Conservation (phyloP, 1,140 invertebrate genomes). For the Gryon sp. region DNA sequence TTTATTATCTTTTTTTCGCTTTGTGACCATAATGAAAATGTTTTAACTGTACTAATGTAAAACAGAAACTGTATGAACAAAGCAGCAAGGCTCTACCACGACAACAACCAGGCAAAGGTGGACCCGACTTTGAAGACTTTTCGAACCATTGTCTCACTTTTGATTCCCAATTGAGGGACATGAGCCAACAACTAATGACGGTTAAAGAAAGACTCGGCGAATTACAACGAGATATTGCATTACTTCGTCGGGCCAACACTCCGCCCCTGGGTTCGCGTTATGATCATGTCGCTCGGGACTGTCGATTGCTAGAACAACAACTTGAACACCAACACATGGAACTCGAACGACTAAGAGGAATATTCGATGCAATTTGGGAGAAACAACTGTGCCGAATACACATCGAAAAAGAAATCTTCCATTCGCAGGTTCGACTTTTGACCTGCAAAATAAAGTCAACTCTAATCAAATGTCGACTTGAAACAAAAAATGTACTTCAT, state of each 20-base stretch:
- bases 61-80: conserved; percentile 66
- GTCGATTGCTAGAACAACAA: conserved; percentile 82
- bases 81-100: conserved; percentile 49
- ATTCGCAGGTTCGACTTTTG: conserved; percentile 79
- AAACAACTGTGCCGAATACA: conserved; percentile 85
- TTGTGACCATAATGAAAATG: neutral
- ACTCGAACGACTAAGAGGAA: conserved; percentile 81
- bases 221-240: conserved; percentile 82
- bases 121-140: conserved; percentile 82
- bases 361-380: conserved; percentile 85
- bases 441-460: no score
- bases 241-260: conserved; percentile 81
- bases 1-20: no score
- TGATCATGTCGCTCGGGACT: conserved; percentile 82
- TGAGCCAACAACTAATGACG: conserved; percentile 82
- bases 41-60: conserved; percentile 1
- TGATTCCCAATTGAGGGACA: conserved; percentile 83
- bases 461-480: no score
- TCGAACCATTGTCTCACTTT: conserved; percentile 84
- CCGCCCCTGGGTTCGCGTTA: conserved; percentile 81
- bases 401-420: conserved; percentile 85
- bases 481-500: no score
- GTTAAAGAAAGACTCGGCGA: conserved; percentile 84
- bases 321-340: conserved; percentile 83
- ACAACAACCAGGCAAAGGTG: conserved; percentile 53